Base-by-base conservation (phyloP, 1,140 invertebrate genomes). In the Papilio dardanus region DNA sequence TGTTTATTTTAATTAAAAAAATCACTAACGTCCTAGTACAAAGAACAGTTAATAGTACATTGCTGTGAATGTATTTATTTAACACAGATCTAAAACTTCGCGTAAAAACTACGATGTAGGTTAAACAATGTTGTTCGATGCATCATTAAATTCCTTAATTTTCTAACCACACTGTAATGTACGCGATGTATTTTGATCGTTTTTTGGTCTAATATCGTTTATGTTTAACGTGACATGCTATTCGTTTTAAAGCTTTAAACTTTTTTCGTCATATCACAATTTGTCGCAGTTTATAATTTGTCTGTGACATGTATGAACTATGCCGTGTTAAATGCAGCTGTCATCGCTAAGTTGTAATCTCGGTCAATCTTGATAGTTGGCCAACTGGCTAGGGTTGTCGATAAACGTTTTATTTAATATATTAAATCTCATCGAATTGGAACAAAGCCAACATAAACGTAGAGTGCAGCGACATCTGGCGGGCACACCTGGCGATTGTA, bases 11-110 rank as follows among this genome's bases (percentile, higher is more conserved):
- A 21, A 19, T 37, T 8, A 12, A 68, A 21, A 5, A 21, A 69
- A 28, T 69, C 21, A 4, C 4, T n/a, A 35, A 69, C 42, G 31
- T 37, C 54, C 54, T 28, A 62, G 54, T 62, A 62, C 14, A 10
- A 28, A 28, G 54, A 62, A 62, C 3, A 5, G 24, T 14, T 28
- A 69, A 50, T 33, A 21, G 7, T 73, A 54, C 46, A 35, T 24
- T 50, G 21, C 42, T 68, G 66, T 68, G 7, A 10, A 58, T 24
- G 50, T 54, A 40, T 73, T 54, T 73, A 73, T 50, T 28, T 73
- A 50, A 73, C 71, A 73, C 50, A 14, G 12, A 35, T 73, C 46
- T 54, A 10, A 35, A 31, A 54, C 33, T 35, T 12, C 71, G 71
- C 42, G 4, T 58, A n/a, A 54, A 21, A 33, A 58, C 46, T 21